Conservation (phyloP, 2,797 vertebrate genomes). For the Sphaeramia orbicularis region DNA sequence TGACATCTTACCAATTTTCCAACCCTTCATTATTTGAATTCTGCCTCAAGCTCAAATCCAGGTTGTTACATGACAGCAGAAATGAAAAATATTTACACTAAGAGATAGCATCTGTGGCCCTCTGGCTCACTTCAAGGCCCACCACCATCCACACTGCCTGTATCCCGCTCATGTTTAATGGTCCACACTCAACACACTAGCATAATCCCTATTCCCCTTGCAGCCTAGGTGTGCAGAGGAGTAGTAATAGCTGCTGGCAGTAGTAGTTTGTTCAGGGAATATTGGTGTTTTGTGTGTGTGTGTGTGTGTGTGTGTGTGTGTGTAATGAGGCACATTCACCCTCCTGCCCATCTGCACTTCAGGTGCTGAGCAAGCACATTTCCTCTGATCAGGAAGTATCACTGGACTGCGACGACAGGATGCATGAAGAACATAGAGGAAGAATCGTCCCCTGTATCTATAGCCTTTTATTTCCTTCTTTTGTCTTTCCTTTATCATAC, state of each 20-base stretch:
- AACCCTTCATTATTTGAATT: slow-evolving; percentile 40
- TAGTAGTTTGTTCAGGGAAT: slow-evolving; percentile 32
- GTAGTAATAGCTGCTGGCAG: slow-evolving; percentile 28
- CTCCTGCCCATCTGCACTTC: slow-evolving; percentile 21
- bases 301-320: neutral
- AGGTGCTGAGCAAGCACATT: slow-evolving; percentile 54
- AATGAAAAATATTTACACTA: slow-evolving; percentile 52
- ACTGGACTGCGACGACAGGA: slow-evolving; percentile 8
- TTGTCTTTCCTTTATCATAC: neutral
- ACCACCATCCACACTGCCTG: slow-evolving; percentile 30
- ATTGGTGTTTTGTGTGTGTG: slow-evolving; percentile 21
- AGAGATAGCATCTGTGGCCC: slow-evolving; percentile 46
- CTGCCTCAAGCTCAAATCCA: slow-evolving; percentile 23
- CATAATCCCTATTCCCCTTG: slow-evolving; percentile 41
- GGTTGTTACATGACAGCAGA: slow-evolving; percentile 49
- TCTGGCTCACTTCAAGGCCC: slow-evolving; percentile 39
- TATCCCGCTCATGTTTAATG: slow-evolving; percentile 63
- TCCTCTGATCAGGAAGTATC: slow-evolving; percentile 28
- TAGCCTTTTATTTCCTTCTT: neutral
- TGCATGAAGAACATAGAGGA: slow-evolving; percentile 7
- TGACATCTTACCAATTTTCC: slow-evolving; percentile 16
- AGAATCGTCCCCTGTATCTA: neutral
- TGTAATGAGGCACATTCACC: slow-evolving; percentile 25
- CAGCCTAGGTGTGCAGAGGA: slow-evolving; percentile 32
- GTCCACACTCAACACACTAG: slow-evolving; percentile 35